Conservation (phyloP, 2,888 invertebrate genomes). For the Drosophila trichaetosa region DNA sequence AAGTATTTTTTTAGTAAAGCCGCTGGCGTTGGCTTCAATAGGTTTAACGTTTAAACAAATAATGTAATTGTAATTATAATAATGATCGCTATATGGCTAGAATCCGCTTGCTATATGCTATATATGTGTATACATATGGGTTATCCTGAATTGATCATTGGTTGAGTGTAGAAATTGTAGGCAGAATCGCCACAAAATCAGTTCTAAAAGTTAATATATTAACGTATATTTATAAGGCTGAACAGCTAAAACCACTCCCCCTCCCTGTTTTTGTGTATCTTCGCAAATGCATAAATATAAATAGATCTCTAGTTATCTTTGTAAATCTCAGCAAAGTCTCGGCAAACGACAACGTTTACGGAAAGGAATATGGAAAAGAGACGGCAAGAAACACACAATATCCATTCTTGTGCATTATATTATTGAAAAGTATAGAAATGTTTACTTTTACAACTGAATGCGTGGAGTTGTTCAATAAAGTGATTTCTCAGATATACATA, state of each 20-base stretch:
- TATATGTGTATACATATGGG: not conserved
- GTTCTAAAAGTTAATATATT: conserved; percentile 28
- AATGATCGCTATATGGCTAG: conserved; percentile 26
- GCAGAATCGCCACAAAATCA: conserved; percentile 49
- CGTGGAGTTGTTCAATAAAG: not conserved
- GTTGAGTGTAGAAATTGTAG: conserved; percentile 47
- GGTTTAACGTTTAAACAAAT: conserved; percentile 30
- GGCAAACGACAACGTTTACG: not conserved
- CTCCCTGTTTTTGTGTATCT: conserved; percentile 9
- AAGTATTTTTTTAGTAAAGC: conserved; percentile 62
- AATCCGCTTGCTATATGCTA: conserved; percentile 5
- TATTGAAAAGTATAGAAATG: not conserved
- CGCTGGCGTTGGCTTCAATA: conserved; percentile 46
- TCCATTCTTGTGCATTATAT: not conserved
- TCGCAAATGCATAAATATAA: conserved; percentile 32
- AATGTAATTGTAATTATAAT: conserved; percentile 18
- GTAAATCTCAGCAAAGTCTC: conserved; percentile 6
- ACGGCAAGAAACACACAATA: not conserved
- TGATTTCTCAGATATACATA: not conserved
- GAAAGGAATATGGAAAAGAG: conserved; percentile 2
- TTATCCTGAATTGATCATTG: conserved; percentile 1
- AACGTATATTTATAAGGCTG: conserved; percentile 57
- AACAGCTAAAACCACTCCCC: conserved; percentile 28
- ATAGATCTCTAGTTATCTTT: conserved; percentile 51
- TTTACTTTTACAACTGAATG: not conserved